Evolutionary conservation across 2,888 invertebrate species (phyloP), one percentile per base, ranked within the genome.

Genomic region (Pandemis corylana): DNA sequence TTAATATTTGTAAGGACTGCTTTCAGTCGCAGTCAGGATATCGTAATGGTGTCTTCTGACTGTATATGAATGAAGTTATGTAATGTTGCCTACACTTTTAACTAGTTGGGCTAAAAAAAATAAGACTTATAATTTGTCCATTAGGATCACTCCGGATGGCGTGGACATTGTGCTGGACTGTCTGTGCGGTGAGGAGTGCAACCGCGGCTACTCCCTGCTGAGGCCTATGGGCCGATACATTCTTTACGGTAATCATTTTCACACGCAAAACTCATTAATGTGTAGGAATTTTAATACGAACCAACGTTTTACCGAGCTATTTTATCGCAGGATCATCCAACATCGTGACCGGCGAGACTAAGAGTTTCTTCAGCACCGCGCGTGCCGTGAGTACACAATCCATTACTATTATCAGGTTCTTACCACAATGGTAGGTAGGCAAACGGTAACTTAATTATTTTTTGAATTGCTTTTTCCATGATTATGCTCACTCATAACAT

Each of bases 201-300:
- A 97, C 93, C 96, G 97, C 80, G 98, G 98, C 51, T 97, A 98
- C 86, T 95, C 95, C 72, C 95, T 98, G 56, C 95, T 98, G 79
- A 97, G 97, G 87, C 98, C 98, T 5, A 97, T 98, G 96, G 98
- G 98, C 84, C 96, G 96, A 92, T 98, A 98, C 90, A 96, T 98
- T 82, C 95, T 98, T 59, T 98, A 97, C 89, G 98, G 96, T 96
- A 90, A 86, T 90, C 80, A 51, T 41, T n/a, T 67, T 70, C 56
- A 68, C 41, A 53, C 67, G 15, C 12, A 42, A 5, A n/a, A 53
- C 44, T 68, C 10, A 51, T 53, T 67, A 9, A 67, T 36, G 10
- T 44, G 64, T 12, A 67, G 41, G 10, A 4, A 51, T 53, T 51
- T 67, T 49, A 49, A 62, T 41, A n/a, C n/a, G n/a, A 62, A 59